Evolutionary conservation across 2,888 invertebrate species (phyloP).

Genomic region (Sepiola atlantica): DNA sequence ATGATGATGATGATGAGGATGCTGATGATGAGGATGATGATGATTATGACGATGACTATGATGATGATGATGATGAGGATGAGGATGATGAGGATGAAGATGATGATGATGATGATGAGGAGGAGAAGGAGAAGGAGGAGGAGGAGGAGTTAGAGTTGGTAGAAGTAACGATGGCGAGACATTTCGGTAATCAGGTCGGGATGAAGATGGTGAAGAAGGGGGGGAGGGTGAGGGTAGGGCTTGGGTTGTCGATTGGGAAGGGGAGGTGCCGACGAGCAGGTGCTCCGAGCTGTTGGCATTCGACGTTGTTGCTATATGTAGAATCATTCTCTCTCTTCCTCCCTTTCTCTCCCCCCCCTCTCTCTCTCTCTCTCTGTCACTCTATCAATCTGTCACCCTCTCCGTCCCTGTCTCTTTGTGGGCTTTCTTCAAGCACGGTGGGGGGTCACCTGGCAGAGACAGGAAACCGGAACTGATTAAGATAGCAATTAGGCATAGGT

Average conservation of each 20-base stretch:
- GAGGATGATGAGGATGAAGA: no score
- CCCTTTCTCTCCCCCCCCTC: no score
- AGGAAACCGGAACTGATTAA: conserved; percentile 22
- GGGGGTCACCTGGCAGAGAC: neutral
- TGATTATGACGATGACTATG: neutral
- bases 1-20: no score
- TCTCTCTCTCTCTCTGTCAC: no score
- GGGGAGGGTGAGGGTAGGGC: neutral
- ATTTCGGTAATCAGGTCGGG: neutral
- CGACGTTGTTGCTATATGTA: neutral
- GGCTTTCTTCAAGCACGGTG: neutral
- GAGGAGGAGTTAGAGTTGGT: neutral
- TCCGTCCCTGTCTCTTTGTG: neutral
- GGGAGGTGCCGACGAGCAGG: neutral
- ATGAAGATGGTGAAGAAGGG: neutral
- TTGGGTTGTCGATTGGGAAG: no score
- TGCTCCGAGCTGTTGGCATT: neutral
- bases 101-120: neutral
- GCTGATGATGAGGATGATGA: no score
- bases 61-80: no score
- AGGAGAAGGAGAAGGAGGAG: neutral
- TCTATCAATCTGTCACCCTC: no score
- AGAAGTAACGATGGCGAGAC: neutral
- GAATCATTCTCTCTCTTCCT: neutral
- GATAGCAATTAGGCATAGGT: conserved; percentile 1